Base-by-base conservation (phyloP, 2,797 vertebrate species). In the Thunnus albacares region DNA sequence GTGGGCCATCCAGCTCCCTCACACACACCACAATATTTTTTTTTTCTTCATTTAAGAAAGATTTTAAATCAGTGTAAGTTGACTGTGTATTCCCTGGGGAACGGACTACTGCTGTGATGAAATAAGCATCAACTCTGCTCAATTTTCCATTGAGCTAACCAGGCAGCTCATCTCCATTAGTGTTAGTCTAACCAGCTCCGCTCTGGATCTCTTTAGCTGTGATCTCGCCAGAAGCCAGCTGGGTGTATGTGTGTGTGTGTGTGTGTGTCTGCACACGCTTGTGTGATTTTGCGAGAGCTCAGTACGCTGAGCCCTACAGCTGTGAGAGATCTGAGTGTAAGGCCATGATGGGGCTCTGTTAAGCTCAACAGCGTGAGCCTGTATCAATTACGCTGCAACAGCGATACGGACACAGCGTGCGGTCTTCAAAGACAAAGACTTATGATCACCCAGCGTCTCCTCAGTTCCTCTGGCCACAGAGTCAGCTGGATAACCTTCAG, bases 131-230 rank as follows among this genome's bases (percentile, higher is more conserved):
- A 90, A 81, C 89, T 82, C 89, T 87, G 69, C 88, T 92, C 89
- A 90, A 90, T 93, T 92, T 92, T 93, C 91, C 85, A 89, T 91
- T 92, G 86, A 90, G 87, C 89, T 92, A 92, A 93, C 93, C 90
- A 92, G 90, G 91, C 91, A 94, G 93, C 89, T 93, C 92, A 92
- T 93, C 93, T 91, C 90, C 91, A 93, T 94, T 94, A 91, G 89
- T 79, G 86, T 92, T 90, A 87, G 86, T 89, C 87, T 94, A 93
- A 94, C 91, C 86, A 92, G 87, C 89, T 76, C 82, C 28, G 58
- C 87, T 91, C 80, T 92, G 90, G 82, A 87, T 94, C 89, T 92
- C 84, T 90, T 90, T 84, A 87, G 90, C 90, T 90, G 87, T 90
- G 91, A 93, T 93, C 91, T 88, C 78, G 75, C 86, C 88, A 86